Evolutionary conservation across 2,888 invertebrate species (phyloP).

Genomic region (Lepidocyrtoides sp.): DNA sequence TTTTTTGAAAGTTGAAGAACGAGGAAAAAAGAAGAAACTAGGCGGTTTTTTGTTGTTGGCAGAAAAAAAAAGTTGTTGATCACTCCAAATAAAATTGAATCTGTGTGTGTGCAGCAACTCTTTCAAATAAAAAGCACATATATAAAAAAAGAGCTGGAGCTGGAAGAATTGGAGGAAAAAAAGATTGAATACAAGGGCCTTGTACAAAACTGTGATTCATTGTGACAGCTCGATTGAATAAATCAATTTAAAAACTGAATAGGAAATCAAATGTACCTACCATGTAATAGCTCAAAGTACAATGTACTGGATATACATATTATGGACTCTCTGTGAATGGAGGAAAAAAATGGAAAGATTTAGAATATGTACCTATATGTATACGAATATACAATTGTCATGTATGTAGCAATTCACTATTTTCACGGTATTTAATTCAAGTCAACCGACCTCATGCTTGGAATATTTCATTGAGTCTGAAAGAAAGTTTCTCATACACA

Average conservation of each 20-base stretch:
- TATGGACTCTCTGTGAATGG: not conserved
- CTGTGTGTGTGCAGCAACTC: not conserved
- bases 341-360: not conserved
- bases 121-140: constrained; percentile 39
- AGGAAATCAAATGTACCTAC: not conserved
- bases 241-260: constrained; percentile 61
- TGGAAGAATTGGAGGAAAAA: constrained; percentile 5
- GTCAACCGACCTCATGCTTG: not conserved
- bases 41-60: not conserved
- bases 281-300: not conserved
- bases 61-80: constrained; percentile 24
- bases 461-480: constrained; percentile 14
- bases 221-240: constrained; percentile 71
- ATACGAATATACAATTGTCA: not conserved
- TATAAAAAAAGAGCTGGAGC: too few species aligned
- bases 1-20: not conserved
- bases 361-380: not conserved
- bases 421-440: not conserved
- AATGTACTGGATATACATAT: not conserved
- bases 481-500: too few species aligned
- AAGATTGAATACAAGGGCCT: constrained; percentile 41
- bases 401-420: not conserved
- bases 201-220: constrained; percentile 26
- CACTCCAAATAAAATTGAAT: constrained; percentile 46
- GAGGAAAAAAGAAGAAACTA: not conserved